Base-by-base conservation (phyloP, 2,888 invertebrate genomes). In the Sphaerophoria rueppellii region DNA sequence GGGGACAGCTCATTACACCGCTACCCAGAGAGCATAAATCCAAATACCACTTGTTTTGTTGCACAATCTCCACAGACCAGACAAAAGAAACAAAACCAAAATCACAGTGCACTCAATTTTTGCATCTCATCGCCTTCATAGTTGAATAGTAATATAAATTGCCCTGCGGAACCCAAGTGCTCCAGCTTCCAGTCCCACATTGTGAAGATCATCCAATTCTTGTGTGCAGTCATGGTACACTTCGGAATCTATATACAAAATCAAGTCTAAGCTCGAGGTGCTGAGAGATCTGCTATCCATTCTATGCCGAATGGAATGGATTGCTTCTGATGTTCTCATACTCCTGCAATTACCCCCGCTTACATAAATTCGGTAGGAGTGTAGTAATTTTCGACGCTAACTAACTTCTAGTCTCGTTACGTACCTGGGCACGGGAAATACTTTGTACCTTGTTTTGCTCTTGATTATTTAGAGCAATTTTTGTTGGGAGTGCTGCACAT, bases 341-440 rank as follows among this genome's bases (percentile, higher is more conserved):
- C 75, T 63, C 34, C 69, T 75, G 75, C 85, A 85, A 85, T 85
- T 85, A 85, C 85, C 70, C 70, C 48, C 72, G 76, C 73, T 69
- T 54, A 81, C 73, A 85, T 81, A 81, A 85, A 81, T 85, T 80
- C 85, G 70, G 85, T 81, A 85, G 85, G 85, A 81, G 81, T 70
- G 63, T 58, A 76, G 85, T 76, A 80, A 85, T 85, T 85, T 81
- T 58, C 24, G 58, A 69, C 58, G 85, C 76, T 81, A 85, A 85
- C 85, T 77, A 85, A 85, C 85, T 85, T 67, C 76, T 34, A 85
- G 77, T 54, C 85, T 85, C 81, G 85, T 85, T 85, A 85, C 81
- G 85, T 85, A 81, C 77, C 73, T 48, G 70, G 76, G 24, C 83
- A 83, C 40, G 11, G 7, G 37, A 37, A 82, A 52, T 82, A 67